Conservation (phyloP, 2,888 invertebrate genomes). For the Parnassius apollo region DNA sequence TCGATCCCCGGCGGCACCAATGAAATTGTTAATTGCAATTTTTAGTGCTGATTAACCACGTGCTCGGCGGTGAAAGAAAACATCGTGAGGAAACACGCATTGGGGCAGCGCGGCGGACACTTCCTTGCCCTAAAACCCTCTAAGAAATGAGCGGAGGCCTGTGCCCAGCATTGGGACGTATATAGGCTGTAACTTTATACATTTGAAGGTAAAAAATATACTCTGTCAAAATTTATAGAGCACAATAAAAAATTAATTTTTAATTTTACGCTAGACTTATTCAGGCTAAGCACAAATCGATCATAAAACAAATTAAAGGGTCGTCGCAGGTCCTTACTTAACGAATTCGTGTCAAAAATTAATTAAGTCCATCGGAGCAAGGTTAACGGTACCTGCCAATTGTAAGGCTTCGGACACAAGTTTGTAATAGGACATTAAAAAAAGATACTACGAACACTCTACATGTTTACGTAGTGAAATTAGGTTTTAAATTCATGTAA, state of each 20-base stretch:
- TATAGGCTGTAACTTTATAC: too few relatives aligned
- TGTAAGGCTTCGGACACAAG: slow-evolving; percentile 13
- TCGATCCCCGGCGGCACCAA: too few relatives aligned
- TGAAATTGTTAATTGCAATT: too few relatives aligned
- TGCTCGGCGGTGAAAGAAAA: too few relatives aligned
- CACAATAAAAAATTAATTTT: slow-evolving; percentile 20
- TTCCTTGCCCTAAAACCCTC: too few relatives aligned
- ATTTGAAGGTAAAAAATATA: too few relatives aligned
- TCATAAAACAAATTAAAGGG: slow-evolving; percentile 46
- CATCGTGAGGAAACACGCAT: too few relatives aligned
- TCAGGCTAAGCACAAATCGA: slow-evolving; percentile 44
- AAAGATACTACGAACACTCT: neutral
- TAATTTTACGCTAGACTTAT: slow-evolving; percentile 37
- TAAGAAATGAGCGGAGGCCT: too few relatives aligned
- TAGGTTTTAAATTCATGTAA: too few relatives aligned
- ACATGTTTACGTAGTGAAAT: neutral
- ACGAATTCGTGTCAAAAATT: slow-evolving; percentile 58
- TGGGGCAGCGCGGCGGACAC: too few relatives aligned
- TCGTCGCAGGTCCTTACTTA: slow-evolving; percentile 40
- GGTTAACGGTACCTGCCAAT: slow-evolving; percentile 27
- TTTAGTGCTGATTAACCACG: too few relatives aligned
- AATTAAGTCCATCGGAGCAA: slow-evolving; percentile 50
- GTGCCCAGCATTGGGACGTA: too few relatives aligned
- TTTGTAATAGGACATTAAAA: neutral
- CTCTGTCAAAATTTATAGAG: neutral